Conservation (phyloP, 2,113 vertebrate species). For the Nibea albiflora region DNA sequence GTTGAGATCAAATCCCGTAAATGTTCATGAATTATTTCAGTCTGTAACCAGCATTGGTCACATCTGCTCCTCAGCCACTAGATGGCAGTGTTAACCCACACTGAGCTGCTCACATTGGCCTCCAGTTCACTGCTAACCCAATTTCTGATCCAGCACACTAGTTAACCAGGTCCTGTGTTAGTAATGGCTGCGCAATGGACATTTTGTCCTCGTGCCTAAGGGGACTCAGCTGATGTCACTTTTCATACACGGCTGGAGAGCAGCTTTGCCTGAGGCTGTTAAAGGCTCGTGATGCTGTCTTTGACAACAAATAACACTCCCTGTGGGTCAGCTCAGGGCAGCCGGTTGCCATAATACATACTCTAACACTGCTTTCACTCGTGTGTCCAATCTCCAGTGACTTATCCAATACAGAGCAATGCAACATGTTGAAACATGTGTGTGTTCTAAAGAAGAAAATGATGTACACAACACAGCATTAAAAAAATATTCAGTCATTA, state of each 20-base stretch:
- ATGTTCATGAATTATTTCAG: not conserved
- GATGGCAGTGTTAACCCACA: constrained; percentile 62
- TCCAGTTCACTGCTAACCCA: constrained; percentile 7
- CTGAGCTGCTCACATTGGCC: no score
- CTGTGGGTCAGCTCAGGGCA: constrained; percentile 27
- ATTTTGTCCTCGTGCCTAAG: constrained; percentile 12
- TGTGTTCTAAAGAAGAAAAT: not conserved
- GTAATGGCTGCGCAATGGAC: constrained; percentile 13
- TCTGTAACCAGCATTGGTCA: not conserved
- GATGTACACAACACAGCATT: not conserved
- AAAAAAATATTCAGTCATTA: constrained; percentile 22
- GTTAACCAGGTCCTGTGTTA: constrained; percentile 35
- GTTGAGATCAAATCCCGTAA: no score
- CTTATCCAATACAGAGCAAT: not conserved
- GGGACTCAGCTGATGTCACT: constrained; percentile 40
- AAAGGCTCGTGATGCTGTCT: constrained; percentile 23
- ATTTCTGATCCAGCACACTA: constrained; percentile 14
- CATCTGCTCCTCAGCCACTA: constrained; percentile 36
- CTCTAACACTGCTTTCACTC: constrained; percentile 24
- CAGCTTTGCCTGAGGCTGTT: constrained; percentile 34
- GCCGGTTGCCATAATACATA: constrained; percentile 6
- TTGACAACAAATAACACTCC: constrained; percentile 38
- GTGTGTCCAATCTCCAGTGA: constrained; percentile 3
- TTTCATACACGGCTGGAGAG: constrained; percentile 42
- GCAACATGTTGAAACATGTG: not conserved